Evolutionary conservation across 2,797 vertebrate genomes (phyloP).

Genomic region (Ataeniobius toweri): DNA sequence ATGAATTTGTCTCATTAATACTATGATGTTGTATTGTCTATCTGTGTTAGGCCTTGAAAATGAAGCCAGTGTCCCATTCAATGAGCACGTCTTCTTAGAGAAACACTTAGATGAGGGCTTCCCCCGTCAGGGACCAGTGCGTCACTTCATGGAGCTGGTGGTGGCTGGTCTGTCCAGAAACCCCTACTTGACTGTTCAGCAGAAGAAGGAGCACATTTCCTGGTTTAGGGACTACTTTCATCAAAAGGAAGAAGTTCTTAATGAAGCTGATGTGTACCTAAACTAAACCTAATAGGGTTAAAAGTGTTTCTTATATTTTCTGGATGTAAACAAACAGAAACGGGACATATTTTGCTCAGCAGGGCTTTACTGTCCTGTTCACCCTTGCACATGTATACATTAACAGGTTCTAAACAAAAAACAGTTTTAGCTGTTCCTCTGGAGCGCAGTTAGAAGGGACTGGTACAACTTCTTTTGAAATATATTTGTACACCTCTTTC

Average conservation of each 20-base stretch:
- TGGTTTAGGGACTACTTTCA: conserved; percentile 96
- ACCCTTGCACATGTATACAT: not conserved
- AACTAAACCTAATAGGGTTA: conserved; percentile 66
- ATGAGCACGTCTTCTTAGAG: conserved; percentile 94
- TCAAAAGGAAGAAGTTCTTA: conserved; percentile 86
- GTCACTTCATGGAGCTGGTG: conserved; percentile 96
- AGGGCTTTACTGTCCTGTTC: not conserved
- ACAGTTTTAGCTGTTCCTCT: not conserved
- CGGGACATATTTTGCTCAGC: not conserved
- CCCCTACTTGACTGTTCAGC: conserved; percentile 85
- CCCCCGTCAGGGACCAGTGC: conserved; percentile 88
- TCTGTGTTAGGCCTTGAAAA: conserved; percentile 86
- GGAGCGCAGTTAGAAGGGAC: conserved; percentile 1
- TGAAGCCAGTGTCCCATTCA: conserved; percentile 86
- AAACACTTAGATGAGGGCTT: conserved; percentile 87
- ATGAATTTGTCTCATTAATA: not conserved
- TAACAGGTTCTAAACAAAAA: not conserved
- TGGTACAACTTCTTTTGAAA: not conserved
- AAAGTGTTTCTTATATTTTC: conserved; percentile 4
- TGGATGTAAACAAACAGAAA: conserved; percentile 21
- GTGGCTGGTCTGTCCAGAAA: conserved; percentile 90
- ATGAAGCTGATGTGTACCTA: conserved; percentile 78
- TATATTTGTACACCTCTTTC: not conserved
- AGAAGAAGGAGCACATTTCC: conserved; percentile 91
- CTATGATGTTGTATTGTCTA: conserved; percentile 5